Conservation (phyloP, 2,797 vertebrate genomes). For the Neomorphus geoffroyi region DNA sequence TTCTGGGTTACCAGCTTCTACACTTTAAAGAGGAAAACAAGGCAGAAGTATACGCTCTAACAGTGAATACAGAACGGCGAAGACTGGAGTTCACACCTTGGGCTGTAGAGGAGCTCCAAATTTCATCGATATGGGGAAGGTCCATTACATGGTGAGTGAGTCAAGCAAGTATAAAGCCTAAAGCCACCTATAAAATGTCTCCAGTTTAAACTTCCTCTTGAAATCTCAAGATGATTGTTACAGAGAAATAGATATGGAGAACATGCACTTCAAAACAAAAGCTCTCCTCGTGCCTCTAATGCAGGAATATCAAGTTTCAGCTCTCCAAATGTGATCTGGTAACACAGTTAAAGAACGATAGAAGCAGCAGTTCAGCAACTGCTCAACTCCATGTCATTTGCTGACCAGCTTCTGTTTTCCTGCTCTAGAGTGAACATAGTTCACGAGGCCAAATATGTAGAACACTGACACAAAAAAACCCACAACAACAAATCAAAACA, state of each 20-base stretch:
- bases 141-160: background rate
- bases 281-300: background rate
- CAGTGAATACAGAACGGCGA: background rate
- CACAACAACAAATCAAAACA: constrained; percentile 2
- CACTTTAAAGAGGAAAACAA: background rate
- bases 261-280: constrained; percentile 6
- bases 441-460: background rate
- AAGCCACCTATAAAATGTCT: background rate
- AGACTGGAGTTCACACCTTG: background rate
- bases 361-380: background rate
- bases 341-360: background rate
- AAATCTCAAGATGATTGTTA: constrained; percentile 11
- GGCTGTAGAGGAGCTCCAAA: background rate
- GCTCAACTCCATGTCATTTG: background rate
- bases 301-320: background rate
- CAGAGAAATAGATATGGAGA: constrained; percentile 1
- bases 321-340: background rate
- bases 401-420: background rate
- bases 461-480: background rate
- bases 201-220: constrained; percentile 3
- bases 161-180: background rate
- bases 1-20: background rate
- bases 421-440: background rate
- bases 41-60: background rate
- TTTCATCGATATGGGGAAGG: background rate